Evolutionary conservation across 2,797 vertebrate species (phyloP).

Genomic region (Sciurus carolinensis): DNA sequence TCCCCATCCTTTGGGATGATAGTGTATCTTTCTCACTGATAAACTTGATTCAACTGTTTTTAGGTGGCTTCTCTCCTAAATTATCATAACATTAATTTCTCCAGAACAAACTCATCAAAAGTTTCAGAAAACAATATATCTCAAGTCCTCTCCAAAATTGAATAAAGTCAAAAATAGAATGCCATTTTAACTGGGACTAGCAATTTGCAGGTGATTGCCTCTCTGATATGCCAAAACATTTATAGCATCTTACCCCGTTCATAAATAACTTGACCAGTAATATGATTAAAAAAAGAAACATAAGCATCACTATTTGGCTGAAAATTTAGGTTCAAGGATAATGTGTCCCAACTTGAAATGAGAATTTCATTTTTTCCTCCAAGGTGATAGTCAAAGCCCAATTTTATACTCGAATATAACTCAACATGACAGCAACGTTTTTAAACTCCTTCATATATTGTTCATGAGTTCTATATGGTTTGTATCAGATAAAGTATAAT

Average conservation of each 20-base stretch:
- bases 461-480: neutral
- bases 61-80: neutral
- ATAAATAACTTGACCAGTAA: conserved; percentile 76
- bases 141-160: conserved; percentile 15
- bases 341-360: conserved; percentile 52
- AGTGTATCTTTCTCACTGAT: neutral
- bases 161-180: neutral
- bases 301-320: conserved; percentile 57
- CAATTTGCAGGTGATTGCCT: conserved; percentile 12
- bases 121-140: conserved; percentile 12
- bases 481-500: conserved; percentile 36
- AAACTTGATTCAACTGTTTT: neutral
- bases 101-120: neutral
- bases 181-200: neutral
- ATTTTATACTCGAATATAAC: conserved; percentile 69
- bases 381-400: conserved; percentile 52
- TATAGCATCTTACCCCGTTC: conserved; percentile 45
- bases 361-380: conserved; percentile 50
- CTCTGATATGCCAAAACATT: conserved; percentile 21
- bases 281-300: conserved; percentile 68
- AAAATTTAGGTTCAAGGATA: conserved; percentile 77
- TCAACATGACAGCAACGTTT: conserved; percentile 65
- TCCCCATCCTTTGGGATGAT: neutral
- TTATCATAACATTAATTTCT: conserved; percentile 1
- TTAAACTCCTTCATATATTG: conserved; percentile 26